Evolutionary conservation across 1,140 invertebrate genomes (phyloP), one percentile per base, ranked within the genome.

Genomic region (Hylaeus anthracinus): DNA sequence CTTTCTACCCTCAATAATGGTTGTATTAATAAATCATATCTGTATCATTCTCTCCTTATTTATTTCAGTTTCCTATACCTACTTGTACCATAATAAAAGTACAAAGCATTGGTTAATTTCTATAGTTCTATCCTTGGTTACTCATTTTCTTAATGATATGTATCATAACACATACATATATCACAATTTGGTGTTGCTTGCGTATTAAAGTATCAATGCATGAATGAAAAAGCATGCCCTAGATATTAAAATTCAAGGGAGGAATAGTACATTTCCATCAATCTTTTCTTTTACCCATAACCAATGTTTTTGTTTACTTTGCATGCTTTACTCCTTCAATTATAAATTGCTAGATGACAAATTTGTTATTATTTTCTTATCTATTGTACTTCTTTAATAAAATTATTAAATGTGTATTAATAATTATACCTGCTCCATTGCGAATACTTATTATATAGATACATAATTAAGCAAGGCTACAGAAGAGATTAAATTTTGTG

Each of bases 1-100:
- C 70, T 79, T 79, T n/a, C 26, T 2, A 48, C 9, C 51, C 9
- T 65, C 45, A 15, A 73, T 56, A n/a, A 53, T 79, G 51, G 39
- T 26, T 79, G 53, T 51, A 65, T 72, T 72, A 79, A 79, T 79
- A 73, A 79, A 79, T 79, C 14, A 9, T 63, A 65, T 73, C 58
- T 66, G 37, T 60, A 73, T 65, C 4, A 26, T 73, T 73, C 10
- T 26, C 12, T 79, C 77, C 76, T 72, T 79, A 64, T 79, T 79
- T 79, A 73, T 79, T 79, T 73, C 26, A 53, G 12, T 58, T 53
- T 51, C 77, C 60, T 73, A 1, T 14, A 65, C 71, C 61, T 71
- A 71, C 1, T 72, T 72, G 5, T 63, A 39, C 41, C 12, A 2
- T 45, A 72, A 55, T 51, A 56, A 79, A 48, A 48, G 1, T 65